These are phyloP conservation scores for Lagopus muta DNA, from an alignment of 2,113 vertebrate genomes.

Conservation along the genomic window DNA sequence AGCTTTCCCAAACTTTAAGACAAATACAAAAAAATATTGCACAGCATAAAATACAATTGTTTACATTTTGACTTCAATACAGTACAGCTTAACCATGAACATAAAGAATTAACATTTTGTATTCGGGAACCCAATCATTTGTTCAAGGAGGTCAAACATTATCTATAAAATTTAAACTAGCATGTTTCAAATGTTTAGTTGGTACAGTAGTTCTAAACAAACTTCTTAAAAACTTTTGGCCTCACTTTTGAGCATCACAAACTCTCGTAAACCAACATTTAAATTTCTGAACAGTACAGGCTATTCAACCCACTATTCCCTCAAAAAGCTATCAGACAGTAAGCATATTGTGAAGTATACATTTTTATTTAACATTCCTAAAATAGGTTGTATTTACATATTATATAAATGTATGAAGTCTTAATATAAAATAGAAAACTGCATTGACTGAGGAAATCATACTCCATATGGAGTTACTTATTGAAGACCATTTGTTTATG, in stretches of 20 bases:
- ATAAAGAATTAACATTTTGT: background rate
- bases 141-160: conserved; percentile 22
- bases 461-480: conserved; percentile 82
- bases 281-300: background rate
- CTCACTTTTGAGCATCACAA: conserved; percentile 1
- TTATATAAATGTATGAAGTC: conserved; percentile 88
- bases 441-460: conserved; percentile 78
- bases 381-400: conserved; percentile 91
- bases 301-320: conserved; percentile 41
- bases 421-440: conserved; percentile 86
- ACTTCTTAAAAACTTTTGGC: conserved; percentile 28
- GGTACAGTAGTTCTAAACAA: conserved; percentile 2
- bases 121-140: background rate
- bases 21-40: conserved; percentile 70
- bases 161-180: conserved; percentile 26
- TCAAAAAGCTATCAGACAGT: conserved; percentile 80
- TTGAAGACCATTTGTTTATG: conserved; percentile 79
- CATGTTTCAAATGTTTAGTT: background rate
- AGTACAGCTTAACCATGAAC: conserved; percentile 25
- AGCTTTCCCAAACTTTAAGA: conserved; percentile 68
- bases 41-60: conserved; percentile 65
- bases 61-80: conserved; percentile 65
- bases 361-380: conserved; percentile 94
- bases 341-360: conserved; percentile 78
- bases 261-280: conserved; percentile 21